Evolutionary conservation across 2,797 vertebrate species (phyloP), one percentile per base, ranked within the genome.

Genomic region (Peromyscus melanophrys): DNA sequence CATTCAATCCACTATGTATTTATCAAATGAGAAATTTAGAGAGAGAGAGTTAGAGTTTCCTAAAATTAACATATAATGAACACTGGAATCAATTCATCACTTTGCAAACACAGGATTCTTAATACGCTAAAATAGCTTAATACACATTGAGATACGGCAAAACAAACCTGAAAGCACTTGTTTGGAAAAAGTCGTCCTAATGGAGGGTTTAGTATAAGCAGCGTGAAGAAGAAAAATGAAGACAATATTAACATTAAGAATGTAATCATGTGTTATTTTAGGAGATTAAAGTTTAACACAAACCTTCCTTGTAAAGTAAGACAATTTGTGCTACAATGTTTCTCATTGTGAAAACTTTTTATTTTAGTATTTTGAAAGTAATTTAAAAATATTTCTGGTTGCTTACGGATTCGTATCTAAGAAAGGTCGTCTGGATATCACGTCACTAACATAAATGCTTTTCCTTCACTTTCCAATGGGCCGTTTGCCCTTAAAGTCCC

Each of bases 361-460:
- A 37, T 73, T 96, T 96, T 27, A 46, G 29, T 67, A 43, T 55
- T 83, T 86, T 16, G 29, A 86, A 94, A 85, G 25, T 10, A 80
- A 69, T 13, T 27, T 55, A 81, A 90, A 89, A 73, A 46, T 40
- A 65, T 6, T 29, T 84, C 34, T 77, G n/a, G 6, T 37, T 87
- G 37, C 23, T 81, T 63, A 84, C 31, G 37, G 25, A 12, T 78
- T 91, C 43, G 34, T 49, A 25, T 65, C 27, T 21, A 46, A 61
- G 63, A 89, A 31, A 89, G 43, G 63, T 57, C 49, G 31, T 2
- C 25, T 13, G 13, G 55, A 6, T 57, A 43, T 37, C 34, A 23
- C 8, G 59, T 88, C 4, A 6, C 0, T 57, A 34, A 61, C 12
- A 10, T 71, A 78, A 73, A 34, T 4, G 8, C 8, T 73, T 49